Evolutionary conservation across 2,797 vertebrate genomes (phyloP).

Genomic region (Petrocephalus schoutedeni): DNA sequence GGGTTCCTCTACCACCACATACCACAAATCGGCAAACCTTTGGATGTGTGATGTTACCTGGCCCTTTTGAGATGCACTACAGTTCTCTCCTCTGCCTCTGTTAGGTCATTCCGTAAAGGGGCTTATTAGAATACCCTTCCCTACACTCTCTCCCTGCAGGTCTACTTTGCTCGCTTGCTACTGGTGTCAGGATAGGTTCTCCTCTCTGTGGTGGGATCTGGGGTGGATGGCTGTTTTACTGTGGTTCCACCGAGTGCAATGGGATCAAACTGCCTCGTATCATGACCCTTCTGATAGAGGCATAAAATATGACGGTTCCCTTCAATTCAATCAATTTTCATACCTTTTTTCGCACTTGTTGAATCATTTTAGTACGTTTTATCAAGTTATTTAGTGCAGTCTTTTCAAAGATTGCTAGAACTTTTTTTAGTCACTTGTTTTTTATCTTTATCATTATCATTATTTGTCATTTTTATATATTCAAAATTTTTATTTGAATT

Average conservation of each 20-base stretch:
- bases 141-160: background rate
- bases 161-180: background rate
- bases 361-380: background rate
- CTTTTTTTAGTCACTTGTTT: background rate
- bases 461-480: background rate
- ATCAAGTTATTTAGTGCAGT: background rate
- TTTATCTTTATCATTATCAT: background rate
- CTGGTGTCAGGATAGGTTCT: background rate
- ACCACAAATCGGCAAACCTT: background rate
- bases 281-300: background rate
- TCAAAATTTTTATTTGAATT: background rate
- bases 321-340: background rate
- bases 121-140: background rate
- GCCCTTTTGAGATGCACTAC: background rate
- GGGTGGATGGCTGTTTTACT: background rate
- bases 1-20: background rate
- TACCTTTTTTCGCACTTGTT: background rate
- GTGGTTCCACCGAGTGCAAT: background rate
- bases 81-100: background rate
- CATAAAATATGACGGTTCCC: background rate
- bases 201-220: background rate
- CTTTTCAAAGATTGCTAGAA: background rate
- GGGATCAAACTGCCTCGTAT: background rate
- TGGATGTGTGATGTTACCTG: background rate
- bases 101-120: background rate